Base-by-base conservation (phyloP, 2,113 vertebrate species). In the Lucifuga dentata region DNA sequence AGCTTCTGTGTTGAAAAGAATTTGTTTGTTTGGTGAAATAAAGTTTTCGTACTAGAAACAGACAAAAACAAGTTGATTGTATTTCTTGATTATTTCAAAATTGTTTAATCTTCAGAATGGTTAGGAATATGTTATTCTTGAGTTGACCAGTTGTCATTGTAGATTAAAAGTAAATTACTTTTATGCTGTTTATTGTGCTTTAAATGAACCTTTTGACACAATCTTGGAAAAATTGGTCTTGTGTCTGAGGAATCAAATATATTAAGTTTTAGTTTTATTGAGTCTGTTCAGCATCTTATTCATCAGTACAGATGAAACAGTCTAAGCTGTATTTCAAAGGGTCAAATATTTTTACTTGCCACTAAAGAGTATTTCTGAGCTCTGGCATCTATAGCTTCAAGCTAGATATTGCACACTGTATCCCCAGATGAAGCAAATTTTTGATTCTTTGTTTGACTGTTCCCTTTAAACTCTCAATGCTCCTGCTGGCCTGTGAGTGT, bases 361-460 rank as follows among this genome's bases (percentile, higher is more conserved):
- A 50, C 53, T 73, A 67, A 78, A 75, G 59, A 65, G 55, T 72
- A 56, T 67, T 71, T 70, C 41, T 72, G 20, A 57, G 29, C 13
- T 63, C n/a, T 73, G 71, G 26, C 58, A 68, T 69, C 44, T 44
- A 44, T n/a, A 52, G 40, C 61, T 58, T 76, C 3, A 50, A 51
- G 36, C 21, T 45, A 82, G 64, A 71, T 46, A 39, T 66, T 83
- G 66, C 36, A 33, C 26, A 74, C 60, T 40, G 5, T 17, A 44
- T 57, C 35, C 43, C 15, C 11, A 16, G 19, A 10, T 48, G 32
- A 68, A 61, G 50, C 43, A 13, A 58, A n/a, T n/a, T 61, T 50
- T 51, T 8, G 60, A 76, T 62, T 59, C 49, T 68, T 76, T 71
- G 60, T 73, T 74, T 79, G 43, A 80, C 41, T 44, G 26, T 61